These are phyloP conservation scores for Harlomillsia oculata DNA, from an alignment of 1,140 invertebrate genomes.

Conservation along the genomic window DNA sequence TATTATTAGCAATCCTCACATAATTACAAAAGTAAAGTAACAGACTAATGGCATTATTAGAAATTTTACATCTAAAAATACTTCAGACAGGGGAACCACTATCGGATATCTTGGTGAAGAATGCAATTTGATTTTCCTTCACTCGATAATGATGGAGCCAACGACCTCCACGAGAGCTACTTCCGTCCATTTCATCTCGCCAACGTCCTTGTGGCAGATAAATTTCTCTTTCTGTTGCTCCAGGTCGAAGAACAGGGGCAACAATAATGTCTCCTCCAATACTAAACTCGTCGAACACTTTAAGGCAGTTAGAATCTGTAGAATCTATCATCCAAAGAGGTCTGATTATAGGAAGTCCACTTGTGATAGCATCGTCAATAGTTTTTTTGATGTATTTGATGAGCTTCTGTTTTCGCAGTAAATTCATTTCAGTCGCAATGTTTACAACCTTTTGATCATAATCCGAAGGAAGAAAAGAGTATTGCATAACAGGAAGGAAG, in stretches of 20 bases:
- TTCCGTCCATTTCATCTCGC: conserved; percentile 78
- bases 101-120: conserved; percentile 72
- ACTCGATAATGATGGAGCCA: conserved; percentile 82
- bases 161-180: conserved; percentile 68
- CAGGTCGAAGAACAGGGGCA: conserved; percentile 69
- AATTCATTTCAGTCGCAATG: conserved; percentile 62
- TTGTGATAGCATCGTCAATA: conserved; percentile 25
- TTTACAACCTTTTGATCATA: conserved; percentile 68
- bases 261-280: conserved; percentile 84
- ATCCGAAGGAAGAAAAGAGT: conserved; percentile 76
- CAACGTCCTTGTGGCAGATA: conserved; percentile 79
- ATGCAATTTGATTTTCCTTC: conserved; percentile 65
- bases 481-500: conserved; percentile 84
- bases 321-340: conserved; percentile 88
- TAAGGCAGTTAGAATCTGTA: conserved; percentile 63
- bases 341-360: conserved; percentile 51
- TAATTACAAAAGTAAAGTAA: too few relatives aligned
- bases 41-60: too few relatives aligned
- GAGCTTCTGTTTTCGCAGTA: conserved; percentile 46
- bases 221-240: conserved; percentile 54
- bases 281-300: conserved; percentile 77
- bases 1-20: too few relatives aligned
- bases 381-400: conserved; percentile 29
- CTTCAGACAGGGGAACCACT: too few relatives aligned
- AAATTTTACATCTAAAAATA: too few relatives aligned